Conservation (phyloP, 2,113 vertebrate species). For the Anser cygnoides region DNA sequence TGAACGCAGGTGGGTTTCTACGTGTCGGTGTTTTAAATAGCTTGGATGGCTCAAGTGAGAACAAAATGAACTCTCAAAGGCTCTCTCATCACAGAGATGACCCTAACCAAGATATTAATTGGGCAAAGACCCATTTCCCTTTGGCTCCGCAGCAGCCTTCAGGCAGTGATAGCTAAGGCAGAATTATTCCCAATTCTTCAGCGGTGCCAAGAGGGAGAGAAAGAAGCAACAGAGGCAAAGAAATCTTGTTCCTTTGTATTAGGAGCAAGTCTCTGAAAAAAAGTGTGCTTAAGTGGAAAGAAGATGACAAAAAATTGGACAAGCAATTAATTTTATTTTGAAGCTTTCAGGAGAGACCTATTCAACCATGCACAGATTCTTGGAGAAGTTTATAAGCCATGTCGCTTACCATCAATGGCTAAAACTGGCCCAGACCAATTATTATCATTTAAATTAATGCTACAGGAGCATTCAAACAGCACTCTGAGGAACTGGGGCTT, state of each 20-base stretch:
- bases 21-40: background rate
- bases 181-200: background rate
- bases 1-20: background rate
- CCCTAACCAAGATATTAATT: background rate
- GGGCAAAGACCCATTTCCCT: background rate
- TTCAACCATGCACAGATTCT: background rate
- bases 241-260: background rate
- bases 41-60: background rate
- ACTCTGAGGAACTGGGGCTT: background rate
- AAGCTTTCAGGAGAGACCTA: slow-evolving; percentile 25
- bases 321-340: slow-evolving; percentile 20
- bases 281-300: background rate
- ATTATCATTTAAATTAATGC: background rate
- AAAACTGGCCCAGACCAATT: background rate
- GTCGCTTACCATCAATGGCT: background rate
- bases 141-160: background rate
- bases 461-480: background rate
- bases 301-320: background rate
- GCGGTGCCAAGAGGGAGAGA: background rate
- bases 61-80: background rate
- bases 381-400: background rate
- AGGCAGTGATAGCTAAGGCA: background rate
- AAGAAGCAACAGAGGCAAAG: background rate
- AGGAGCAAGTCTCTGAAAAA: background rate
- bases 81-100: background rate